Percentiles rank a stretch among this genome's conserved stretches.
Evolutionary conservation across 2,888 invertebrate species (phyloP).

Genomic region (Glaucopsyche alexis): DNA sequence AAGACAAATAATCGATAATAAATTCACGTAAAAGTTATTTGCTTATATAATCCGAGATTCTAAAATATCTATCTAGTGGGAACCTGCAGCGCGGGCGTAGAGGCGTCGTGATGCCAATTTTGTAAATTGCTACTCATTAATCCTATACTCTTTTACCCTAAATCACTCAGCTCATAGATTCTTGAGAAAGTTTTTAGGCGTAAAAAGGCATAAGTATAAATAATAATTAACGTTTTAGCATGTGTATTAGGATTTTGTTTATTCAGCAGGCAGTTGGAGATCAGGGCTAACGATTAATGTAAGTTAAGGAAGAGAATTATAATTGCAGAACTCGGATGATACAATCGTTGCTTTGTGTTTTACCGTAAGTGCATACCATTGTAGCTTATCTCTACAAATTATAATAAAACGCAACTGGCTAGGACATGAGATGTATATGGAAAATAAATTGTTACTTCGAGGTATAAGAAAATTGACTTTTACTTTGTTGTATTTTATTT

Average conservation of each 20-base stretch:
- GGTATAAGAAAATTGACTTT: neutral
- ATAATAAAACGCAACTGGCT: neutral
- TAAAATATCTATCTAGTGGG: neutral
- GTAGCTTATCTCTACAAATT: conserved; percentile 9
- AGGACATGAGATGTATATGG: neutral
- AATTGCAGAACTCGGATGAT: conserved; percentile 17
- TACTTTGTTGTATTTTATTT: too few relatives aligned
- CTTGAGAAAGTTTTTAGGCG: neutral
- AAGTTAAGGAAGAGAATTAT: conserved; percentile 17
- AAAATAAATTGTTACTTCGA: neutral
- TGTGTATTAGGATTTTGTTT: neutral
- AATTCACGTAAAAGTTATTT: neutral
- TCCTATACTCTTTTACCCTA: neutral
- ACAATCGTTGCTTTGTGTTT: conserved; percentile 9
- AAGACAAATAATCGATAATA: conserved; percentile 12
- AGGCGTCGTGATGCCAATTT: conserved; percentile 17
- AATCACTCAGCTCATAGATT: neutral
- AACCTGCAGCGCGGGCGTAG: neutral
- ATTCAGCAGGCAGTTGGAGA: neutral
- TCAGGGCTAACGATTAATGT: conserved; percentile 14
- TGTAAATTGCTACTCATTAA: conserved; percentile 10
- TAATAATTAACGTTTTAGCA: neutral
- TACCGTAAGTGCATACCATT: conserved; percentile 19
- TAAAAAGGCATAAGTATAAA: neutral
- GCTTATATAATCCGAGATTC: neutral